Base-by-base conservation (phyloP, 2,888 invertebrate species). In the Mythimna pallens region DNA sequence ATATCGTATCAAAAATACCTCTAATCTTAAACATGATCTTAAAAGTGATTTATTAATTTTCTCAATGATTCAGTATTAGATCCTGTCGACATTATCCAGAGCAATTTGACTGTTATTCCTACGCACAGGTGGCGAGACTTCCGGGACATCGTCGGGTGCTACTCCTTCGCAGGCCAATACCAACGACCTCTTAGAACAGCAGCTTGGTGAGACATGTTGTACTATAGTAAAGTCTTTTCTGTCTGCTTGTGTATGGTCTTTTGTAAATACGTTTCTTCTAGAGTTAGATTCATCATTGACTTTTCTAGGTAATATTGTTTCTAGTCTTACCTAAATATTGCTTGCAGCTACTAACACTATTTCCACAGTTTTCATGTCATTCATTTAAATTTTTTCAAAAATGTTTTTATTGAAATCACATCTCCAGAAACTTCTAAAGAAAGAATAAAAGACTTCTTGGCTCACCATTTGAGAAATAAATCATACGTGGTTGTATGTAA, bases 51-150 rank as follows among this genome's bases (percentile, higher is more conserved):
- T 43, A 65, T 22, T 8, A 14, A 34, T 43, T 50, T 68, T 47
- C 0, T 25, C 22, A 20, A 3, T 64, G 10, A 34, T 63, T 2
- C 14, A 43, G 17, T 63, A 17, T 30, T 20, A 22, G 34, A 17
- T 43, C 50, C 22, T 52, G 6, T 20, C 64, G 34, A n/a, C 64
- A 9, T 82, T 58, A 68, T 75, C 52, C 36, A 65, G 83, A 88
- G 75, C 82, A 68, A 77, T 77, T 82, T 86, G 74, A 81, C 76
- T 89, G 74, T 88, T 77, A 88, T 81, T 76, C 64, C 59, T 74
- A 50, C 73, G 59, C 78, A 78, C 94, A 96, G 96, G 96, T 95
- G 95, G 91, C 70, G 96, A 95, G 64, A 89, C 88, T 79, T 89
- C 95, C 64, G 93, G 94, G 66, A 88, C 94, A 3, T 93, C 94